Conservation (phyloP, 1,140 invertebrate genomes). For the Zaprionus taronus region DNA sequence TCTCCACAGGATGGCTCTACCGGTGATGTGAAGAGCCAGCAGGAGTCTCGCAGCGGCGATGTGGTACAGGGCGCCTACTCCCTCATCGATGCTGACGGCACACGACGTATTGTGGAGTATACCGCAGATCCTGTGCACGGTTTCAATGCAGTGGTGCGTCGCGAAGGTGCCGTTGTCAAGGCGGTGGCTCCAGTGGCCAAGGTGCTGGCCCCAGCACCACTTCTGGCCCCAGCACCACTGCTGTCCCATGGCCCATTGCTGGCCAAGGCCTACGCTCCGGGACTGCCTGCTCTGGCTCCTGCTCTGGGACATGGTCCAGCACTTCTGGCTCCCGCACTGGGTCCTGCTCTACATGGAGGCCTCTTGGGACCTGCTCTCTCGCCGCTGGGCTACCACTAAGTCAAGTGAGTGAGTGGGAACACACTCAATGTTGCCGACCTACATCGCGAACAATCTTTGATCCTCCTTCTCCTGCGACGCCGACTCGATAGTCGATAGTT, state of each 20-base stretch:
- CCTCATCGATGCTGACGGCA: slow-evolving; percentile 87
- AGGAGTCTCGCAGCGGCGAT: slow-evolving; percentile 87
- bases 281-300: slow-evolving; percentile 53
- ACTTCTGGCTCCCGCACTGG: slow-evolving; percentile 32
- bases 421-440: slow-evolving; percentile 51
- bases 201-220: slow-evolving; percentile 74
- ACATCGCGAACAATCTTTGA: slow-evolving; percentile 51
- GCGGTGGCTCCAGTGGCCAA: slow-evolving; percentile 80
- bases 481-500: slow-evolving; percentile 66
- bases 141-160: slow-evolving; percentile 85
- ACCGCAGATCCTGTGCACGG: slow-evolving; percentile 86
- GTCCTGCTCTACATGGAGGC: slow-evolving; percentile 21
- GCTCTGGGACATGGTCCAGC: slow-evolving; percentile 27
- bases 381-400: slow-evolving; percentile 69
- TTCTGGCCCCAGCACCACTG: slow-evolving; percentile 63
- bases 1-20: slow-evolving; percentile 85
- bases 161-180: slow-evolving; percentile 84
- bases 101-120: slow-evolving; percentile 86
- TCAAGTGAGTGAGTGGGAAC: slow-evolving; percentile 33
- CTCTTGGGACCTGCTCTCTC: slow-evolving; percentile 11
- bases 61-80: slow-evolving; percentile 86
- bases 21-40: slow-evolving; percentile 87
- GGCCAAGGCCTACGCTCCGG: slow-evolving; percentile 38
- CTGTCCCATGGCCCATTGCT: slow-evolving; percentile 62
- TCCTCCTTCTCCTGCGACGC: slow-evolving; percentile 33